Evolutionary conservation across 2,113 vertebrate genomes (phyloP).

Genomic region (Illadopsis cleaveri): DNA sequence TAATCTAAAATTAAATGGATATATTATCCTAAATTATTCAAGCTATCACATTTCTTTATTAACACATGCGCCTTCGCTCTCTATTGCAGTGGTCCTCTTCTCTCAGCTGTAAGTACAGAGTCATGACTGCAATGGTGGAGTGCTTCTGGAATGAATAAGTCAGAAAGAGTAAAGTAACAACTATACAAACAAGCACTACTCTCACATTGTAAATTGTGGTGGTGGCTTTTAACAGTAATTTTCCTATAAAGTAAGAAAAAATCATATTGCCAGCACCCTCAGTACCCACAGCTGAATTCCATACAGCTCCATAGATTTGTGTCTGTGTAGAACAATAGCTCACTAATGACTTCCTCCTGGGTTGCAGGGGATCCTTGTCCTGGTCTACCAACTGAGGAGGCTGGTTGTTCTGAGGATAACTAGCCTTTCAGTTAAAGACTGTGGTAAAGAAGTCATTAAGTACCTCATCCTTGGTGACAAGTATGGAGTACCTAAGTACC

Average conservation of each 20-base stretch:
- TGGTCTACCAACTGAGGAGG: not conserved
- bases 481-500: not conserved
- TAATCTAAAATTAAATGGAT: not conserved
- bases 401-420: not conserved
- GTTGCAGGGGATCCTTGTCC: not conserved
- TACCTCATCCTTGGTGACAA: not conserved
- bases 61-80: not conserved
- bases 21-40: not conserved
- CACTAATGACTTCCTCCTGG: not conserved
- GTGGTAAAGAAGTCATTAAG: not conserved
- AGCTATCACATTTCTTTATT: not conserved
- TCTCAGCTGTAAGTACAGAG: not conserved
- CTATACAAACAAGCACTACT: not conserved
- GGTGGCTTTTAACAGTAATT: not conserved
- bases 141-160: not conserved
- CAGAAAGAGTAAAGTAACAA: not conserved
- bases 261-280: not conserved
- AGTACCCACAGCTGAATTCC: not conserved
- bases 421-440: not conserved
- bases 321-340: not conserved
- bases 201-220: not conserved
- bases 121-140: not conserved
- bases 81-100: not conserved
- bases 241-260: not conserved
- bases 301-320: not conserved